Base-by-base conservation (phyloP, 2,888 invertebrate species). In the Morpho achilles region DNA sequence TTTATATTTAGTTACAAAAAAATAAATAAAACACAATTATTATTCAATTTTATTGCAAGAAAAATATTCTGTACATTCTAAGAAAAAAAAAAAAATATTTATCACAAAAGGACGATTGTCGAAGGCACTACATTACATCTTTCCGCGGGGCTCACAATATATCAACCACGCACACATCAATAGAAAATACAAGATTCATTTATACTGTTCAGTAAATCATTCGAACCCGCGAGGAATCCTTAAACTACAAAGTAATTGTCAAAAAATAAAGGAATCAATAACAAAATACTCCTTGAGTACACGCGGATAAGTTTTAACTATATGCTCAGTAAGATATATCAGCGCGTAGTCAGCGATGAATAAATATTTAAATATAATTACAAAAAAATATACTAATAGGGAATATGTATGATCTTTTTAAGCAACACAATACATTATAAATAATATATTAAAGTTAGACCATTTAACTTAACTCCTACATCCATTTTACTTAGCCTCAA, bases 41-140 rank as follows among this genome's bases (percentile, higher is more conserved):
- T 61, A 78, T 79, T 54, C 69, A 70, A 72, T 84, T 54, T 87
- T 88, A 87, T 85, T 88, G 81, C 82, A 87, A 85, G 86, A 82
- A 32, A 32, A 83, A 84, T 87, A 76, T 79, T 83, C 86, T 88
- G 82, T 88, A 88, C 87, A 88, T 77, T 83, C 77, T 85, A 87
- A 70, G 85, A 84, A 85, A 63, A 78, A 53, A 16, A n/a, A 51
- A 51, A 52, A 80, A 2, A 83, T 80, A 83, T 79, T 75, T 89
- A 89, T 89, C 89, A 89, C 89, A 89, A 84, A 80, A 83, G 87
- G 88, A 88, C 87, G 87, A 82, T 76, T 74, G 76, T 82, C 79
- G 76, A 87, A 89, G 89, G 87, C 89, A 88, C 87, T 85, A 67
- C 68, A 66, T 50, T 67, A 68, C 62, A 57, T 41, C 10, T 40